A percentile compares a stretch with the other conserved stretches of the same genome.
phyloP scores from a whole-genome alignment of 2,113 vertebrate genomes.

The Gila orcuttii region DNA sequence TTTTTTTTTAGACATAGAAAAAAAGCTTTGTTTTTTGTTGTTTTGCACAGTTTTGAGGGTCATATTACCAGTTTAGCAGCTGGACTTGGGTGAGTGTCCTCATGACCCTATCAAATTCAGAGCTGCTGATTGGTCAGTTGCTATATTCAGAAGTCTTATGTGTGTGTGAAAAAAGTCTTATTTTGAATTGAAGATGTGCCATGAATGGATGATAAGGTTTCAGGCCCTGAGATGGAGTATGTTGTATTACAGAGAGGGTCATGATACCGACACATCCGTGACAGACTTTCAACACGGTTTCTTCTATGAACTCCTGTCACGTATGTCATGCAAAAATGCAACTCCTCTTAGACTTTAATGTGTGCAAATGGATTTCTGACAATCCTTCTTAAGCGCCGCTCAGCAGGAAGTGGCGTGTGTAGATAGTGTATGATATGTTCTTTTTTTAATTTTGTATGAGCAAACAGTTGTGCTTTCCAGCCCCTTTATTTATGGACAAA shows the following conservation, averaged over 20 bases:
- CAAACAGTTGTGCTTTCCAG: slow-evolving; percentile 75
- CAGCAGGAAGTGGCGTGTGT: slow-evolving; percentile 67
- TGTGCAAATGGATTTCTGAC: slow-evolving; percentile 59
- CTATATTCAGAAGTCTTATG: background rate
- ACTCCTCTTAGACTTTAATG: slow-evolving; percentile 40
- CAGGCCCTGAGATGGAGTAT: background rate
- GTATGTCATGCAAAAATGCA: slow-evolving; percentile 46
- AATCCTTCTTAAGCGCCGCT: slow-evolving; percentile 64
- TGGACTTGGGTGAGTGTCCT: background rate
- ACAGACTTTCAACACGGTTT: background rate
- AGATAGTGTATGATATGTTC: slow-evolving; percentile 73
- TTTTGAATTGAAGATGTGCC: background rate
- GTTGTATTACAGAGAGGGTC: slow-evolving; percentile 51
- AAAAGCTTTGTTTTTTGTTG: slow-evolving; percentile 29
- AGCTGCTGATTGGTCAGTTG: slow-evolving; percentile 11
- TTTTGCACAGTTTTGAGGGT: slow-evolving; percentile 23
- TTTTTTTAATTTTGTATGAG: slow-evolving; percentile 77
- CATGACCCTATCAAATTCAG: background rate
- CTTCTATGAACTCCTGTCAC: background rate
- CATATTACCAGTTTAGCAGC: background rate
- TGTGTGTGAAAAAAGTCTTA: background rate
- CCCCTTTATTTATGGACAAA: slow-evolving; percentile 73
- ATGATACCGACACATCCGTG: slow-evolving; percentile 10
- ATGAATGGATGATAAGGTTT: background rate
- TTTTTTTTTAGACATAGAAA: background rate